phyloP scores from a whole-genome alignment of 2,113 vertebrate species.

The Tor tambroides region DNA sequence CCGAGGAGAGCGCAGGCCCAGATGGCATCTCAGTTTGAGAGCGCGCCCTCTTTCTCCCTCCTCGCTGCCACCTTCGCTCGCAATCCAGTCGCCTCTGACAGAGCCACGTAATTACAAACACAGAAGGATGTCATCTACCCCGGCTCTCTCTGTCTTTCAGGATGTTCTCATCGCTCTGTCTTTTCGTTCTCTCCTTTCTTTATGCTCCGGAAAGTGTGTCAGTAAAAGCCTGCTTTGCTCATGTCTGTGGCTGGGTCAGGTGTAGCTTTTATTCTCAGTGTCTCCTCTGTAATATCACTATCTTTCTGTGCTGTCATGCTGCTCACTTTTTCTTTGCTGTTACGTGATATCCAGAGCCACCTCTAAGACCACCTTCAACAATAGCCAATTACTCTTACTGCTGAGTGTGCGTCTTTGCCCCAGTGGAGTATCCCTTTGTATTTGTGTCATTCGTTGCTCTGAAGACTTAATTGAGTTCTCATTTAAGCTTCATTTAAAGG shows the following conservation, averaged over 20 bases:
- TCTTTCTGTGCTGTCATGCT: not conserved
- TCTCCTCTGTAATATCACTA: conserved; percentile 9
- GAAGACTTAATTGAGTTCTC: not conserved
- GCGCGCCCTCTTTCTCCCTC: conserved; percentile 46
- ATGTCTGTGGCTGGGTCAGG: conserved; percentile 9
- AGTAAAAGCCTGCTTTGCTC: conserved; percentile 12
- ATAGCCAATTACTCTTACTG: not conserved
- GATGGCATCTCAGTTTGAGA: conserved; percentile 65
- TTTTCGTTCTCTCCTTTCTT: conserved; percentile 20
- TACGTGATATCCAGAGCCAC: conserved; percentile 2
- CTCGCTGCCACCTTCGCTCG: conserved; percentile 46
- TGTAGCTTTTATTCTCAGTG: not conserved
- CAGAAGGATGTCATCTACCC: conserved; percentile 59
- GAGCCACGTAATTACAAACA: conserved; percentile 65
- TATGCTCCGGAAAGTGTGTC: conserved; percentile 23
- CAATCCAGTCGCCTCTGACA: conserved; percentile 52
- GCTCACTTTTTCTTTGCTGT: conserved; percentile 27
- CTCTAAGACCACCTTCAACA: conserved; percentile 2
- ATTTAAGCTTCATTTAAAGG: not conserved
- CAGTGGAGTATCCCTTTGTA: not conserved
- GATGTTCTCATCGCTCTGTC: conserved; percentile 40
- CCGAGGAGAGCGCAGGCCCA: conserved; percentile 57
- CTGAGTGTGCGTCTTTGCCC: not conserved
- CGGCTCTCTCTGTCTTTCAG: conserved; percentile 40
- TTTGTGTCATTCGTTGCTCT: not conserved